These are phyloP conservation scores for Sinohyriopsis cumingii DNA, from an alignment of 2,888 invertebrate species.

Conservation along the genomic window DNA sequence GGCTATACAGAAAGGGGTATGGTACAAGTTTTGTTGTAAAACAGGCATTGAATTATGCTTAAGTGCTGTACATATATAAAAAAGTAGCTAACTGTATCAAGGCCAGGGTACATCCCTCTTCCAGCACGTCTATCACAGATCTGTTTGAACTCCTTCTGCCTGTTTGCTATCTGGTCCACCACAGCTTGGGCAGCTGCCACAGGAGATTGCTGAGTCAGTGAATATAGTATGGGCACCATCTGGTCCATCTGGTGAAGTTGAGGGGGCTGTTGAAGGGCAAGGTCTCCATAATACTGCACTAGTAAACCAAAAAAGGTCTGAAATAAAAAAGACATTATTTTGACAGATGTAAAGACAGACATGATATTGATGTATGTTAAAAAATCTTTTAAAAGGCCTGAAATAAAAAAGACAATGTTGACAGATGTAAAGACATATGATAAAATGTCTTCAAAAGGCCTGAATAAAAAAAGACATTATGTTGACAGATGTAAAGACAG, in stretches of 20 bases:
- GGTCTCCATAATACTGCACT: constrained; percentile 84
- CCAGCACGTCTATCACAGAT: constrained; percentile 51
- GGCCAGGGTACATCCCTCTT: constrained; percentile 71
- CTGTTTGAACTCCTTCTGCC: constrained; percentile 47
- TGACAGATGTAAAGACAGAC: background rate
- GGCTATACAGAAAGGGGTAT: no score
- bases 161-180: constrained; percentile 38
- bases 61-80: background rate
- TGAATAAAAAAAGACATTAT: constrained; percentile 33
- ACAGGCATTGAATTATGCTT: no score
- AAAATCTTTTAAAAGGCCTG: background rate
- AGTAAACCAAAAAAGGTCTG: constrained; percentile 82
- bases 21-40: no score
- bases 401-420: no score
- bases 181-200: constrained; percentile 78
- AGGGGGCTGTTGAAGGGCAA: constrained; percentile 72
- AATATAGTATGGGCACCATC: constrained; percentile 75
- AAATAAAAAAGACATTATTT: constrained; percentile 12
- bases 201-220: constrained; percentile 82
- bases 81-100: constrained; percentile 66
- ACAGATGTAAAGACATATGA: no score
- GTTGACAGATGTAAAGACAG: no score
- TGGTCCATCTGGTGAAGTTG: constrained; percentile 63
- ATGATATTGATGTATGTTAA: no score
- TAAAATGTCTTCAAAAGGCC: constrained; percentile 74